Conservation (phyloP, 2,797 vertebrate species). For the Erithacus rubecula region DNA sequence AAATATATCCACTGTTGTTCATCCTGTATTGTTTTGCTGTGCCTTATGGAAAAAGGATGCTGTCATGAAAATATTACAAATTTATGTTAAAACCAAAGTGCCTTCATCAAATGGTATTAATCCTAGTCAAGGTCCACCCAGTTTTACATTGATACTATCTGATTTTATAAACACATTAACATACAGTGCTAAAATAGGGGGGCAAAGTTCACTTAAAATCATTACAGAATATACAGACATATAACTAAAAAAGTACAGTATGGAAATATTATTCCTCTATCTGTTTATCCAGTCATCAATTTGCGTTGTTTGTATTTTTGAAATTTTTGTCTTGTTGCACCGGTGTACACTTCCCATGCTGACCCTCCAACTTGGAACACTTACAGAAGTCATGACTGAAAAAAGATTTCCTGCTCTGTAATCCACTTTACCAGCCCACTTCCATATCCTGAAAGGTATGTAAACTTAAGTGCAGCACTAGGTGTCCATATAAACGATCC, state of each 20-base stretch:
- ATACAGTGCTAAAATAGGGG: conserved; percentile 63
- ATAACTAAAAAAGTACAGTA: conserved; percentile 73
- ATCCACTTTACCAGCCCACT: conserved; percentile 78
- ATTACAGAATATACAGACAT: conserved; percentile 64
- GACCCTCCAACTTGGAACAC: conserved; percentile 70
- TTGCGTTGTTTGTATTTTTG: conserved; percentile 70
- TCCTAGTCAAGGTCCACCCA: conserved; percentile 68
- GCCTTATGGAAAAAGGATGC: conserved; percentile 50
- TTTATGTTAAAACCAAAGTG: conserved; percentile 64
- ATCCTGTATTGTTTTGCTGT: conserved; percentile 41
- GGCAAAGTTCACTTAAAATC: conserved; percentile 62
- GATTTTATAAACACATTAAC: conserved; percentile 69
- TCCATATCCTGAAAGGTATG: conserved; percentile 80
- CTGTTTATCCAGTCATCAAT: conserved; percentile 72
- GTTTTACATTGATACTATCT: conserved; percentile 63
- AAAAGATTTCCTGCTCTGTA: conserved; percentile 76
- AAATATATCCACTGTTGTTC: conserved; percentile 17
- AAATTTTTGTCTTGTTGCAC: conserved; percentile 69
- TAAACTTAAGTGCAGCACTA: conserved; percentile 82
- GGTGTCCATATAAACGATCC: conserved; percentile 78
- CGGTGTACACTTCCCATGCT: conserved; percentile 72
- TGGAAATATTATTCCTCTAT: conserved; percentile 71
- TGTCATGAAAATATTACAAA: conserved; percentile 59
- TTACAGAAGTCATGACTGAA: conserved; percentile 72
- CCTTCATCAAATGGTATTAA: conserved; percentile 61